Evolutionary conservation across 2,797 vertebrate genomes (phyloP), one percentile per base, ranked within the genome.

Genomic region (Alexandromys oeconomus): DNA sequence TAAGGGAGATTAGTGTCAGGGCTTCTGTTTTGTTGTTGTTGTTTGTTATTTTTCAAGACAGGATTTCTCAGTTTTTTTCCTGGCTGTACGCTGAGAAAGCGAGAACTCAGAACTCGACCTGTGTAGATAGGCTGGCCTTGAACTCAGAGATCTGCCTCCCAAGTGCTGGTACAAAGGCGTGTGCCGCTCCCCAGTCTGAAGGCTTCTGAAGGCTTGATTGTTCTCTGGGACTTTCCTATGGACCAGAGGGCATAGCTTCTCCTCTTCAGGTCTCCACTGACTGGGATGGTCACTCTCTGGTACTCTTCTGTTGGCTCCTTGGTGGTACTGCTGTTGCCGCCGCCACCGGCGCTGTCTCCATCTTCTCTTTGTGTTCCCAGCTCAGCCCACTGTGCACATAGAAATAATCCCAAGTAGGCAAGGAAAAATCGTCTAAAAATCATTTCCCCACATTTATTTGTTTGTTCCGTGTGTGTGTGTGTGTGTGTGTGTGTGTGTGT

Each of bases 321-420:
- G 65, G 31, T 14, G 31, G 65, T 27, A 9, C 4, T 27, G 34
- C 6, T n/a, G 21, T 8, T 8, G 23, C 31, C 8, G 6, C 31
- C 2, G 1, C 61, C 17, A 0, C 12, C 0, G 1, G 46, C 27
- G 2, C 29, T 6, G 63, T 29, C 63, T 71, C 67, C n/a, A 63
- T 63, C 31, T 54, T 57, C 12, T 25, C 46, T 87, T 10, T 59
- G 27, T 73, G 37, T 43, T 13, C 54, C 27, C 37, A 29, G 51
- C 37, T 43, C 86, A 73, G 51, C 51, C 37, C 15, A 21, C 69
- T 57, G n/a, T 40, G 67, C 10, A 21, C 27, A 59, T 23, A 40
- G 37, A 6, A 31, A 59, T 59, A 57, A 71, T 87, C 31, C 21
- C 46, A 37, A 31, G n/a, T 14, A 14, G 37, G 15, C 51, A 51